phyloP scores from a whole-genome alignment of 2,797 vertebrate genomes.

The Spinibarbus caldwelli region DNA sequence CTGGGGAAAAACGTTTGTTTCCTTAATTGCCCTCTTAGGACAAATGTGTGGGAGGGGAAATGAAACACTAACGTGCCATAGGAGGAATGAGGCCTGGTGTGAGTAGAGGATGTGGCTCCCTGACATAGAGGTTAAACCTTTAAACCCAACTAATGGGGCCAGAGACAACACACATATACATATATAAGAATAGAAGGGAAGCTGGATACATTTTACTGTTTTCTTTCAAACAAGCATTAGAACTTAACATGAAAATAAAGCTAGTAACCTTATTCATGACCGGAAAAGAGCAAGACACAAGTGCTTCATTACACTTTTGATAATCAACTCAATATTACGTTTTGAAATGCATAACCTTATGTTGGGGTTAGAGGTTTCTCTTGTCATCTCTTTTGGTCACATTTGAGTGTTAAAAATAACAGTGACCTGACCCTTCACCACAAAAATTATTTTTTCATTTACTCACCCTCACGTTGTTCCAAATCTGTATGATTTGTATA shows the following conservation, averaged over 20 bases:
- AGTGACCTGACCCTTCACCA: background rate
- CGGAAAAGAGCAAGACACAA: background rate
- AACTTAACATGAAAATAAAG: background rate
- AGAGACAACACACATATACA: slow-evolving; percentile 69
- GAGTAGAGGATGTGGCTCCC: slow-evolving; percentile 74
- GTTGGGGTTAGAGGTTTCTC: background rate
- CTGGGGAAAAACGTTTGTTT: slow-evolving; percentile 92
- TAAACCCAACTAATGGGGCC: slow-evolving; percentile 78
- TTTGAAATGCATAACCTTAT: background rate
- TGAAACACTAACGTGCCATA: slow-evolving; percentile 79
- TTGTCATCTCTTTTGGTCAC: background rate
- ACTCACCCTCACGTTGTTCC: background rate
- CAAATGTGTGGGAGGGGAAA: slow-evolving; percentile 84
- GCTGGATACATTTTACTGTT: background rate
- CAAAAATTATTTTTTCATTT: background rate
- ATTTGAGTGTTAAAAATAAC: background rate
- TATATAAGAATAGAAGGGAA: background rate
- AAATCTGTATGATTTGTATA: background rate
- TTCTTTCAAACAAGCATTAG: background rate
- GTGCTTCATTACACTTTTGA: background rate
- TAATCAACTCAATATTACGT: background rate
- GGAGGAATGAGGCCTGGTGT: slow-evolving; percentile 76
- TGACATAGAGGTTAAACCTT: slow-evolving; percentile 81
- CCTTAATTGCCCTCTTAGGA: slow-evolving; percentile 94
- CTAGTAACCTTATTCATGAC: background rate